A percentile compares a stretch with the other conserved stretches of the same genome.
Evolutionary conservation across 1,140 invertebrate species (phyloP).

Genomic region (Drosophila trapezifrons): DNA sequence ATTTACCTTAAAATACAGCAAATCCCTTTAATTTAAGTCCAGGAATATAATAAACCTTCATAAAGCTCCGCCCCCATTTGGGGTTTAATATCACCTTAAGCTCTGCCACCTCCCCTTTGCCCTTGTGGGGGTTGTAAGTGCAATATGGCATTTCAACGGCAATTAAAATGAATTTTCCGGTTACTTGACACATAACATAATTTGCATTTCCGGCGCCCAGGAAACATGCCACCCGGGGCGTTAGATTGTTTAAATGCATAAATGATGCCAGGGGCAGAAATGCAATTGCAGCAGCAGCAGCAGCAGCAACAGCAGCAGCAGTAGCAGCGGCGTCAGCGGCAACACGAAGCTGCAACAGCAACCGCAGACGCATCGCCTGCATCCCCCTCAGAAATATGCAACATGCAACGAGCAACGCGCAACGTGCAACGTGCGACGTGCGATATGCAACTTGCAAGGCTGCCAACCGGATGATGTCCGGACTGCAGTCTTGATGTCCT

Average conservation of each 20-base stretch:
- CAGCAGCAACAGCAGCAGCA: slow-evolving; percentile 23
- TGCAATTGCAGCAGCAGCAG: slow-evolving; percentile 40
- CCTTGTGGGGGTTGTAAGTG: slow-evolving; percentile 27
- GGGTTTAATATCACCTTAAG: slow-evolving; percentile 6
- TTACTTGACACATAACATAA: slow-evolving; percentile 84
- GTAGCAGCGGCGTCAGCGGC: slow-evolving; percentile 13
- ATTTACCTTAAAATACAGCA: accelerated
- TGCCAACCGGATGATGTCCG: slow-evolving; percentile 14
- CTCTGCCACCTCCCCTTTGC: too few relatives aligned
- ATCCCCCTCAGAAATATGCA: slow-evolving; percentile 17
- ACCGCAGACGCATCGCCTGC: slow-evolving; percentile 76
- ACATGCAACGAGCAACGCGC: slow-evolving; percentile 18
- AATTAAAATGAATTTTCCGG: slow-evolving; percentile 84
- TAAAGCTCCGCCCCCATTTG: too few relatives aligned
- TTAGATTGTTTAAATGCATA: slow-evolving; percentile 74
- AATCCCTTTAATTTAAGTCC: too few relatives aligned
- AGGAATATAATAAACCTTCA: too few relatives aligned
- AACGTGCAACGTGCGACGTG: slow-evolving; percentile 11
- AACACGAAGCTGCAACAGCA: slow-evolving; percentile 28
- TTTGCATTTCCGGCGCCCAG: slow-evolving; percentile 62
- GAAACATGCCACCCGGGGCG: slow-evolving; percentile 31
- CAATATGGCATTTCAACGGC: slow-evolving; percentile 79
- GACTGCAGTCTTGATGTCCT: slow-evolving; percentile 8
- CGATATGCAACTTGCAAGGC: slow-evolving; percentile 40
- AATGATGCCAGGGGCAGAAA: slow-evolving; percentile 63